A percentile compares a stretch with the other conserved stretches of the same genome.
Conservation (phyloP, 2,797 vertebrate species). For the Nyctalus aviator region DNA sequence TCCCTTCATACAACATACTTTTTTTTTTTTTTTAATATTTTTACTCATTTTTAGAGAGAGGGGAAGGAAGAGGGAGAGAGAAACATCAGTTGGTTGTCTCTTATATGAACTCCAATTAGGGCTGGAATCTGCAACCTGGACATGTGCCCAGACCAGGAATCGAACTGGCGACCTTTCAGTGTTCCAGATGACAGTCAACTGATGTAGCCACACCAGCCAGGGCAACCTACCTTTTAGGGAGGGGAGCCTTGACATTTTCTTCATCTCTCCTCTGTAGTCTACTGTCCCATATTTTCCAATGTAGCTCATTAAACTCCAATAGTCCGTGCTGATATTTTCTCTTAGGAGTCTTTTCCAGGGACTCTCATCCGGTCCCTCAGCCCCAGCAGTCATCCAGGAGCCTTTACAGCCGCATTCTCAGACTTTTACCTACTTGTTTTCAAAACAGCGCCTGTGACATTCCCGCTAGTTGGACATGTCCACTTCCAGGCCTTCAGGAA, state of each 20-base stretch:
- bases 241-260: background rate
- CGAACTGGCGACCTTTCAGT: too few relatives aligned
- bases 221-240: background rate
- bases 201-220: too few relatives aligned
- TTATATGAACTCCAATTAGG: too few relatives aligned
- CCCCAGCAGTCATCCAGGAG: background rate
- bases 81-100: too few relatives aligned
- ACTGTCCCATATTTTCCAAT: constrained; percentile 1
- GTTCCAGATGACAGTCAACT: too few relatives aligned
- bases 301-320: background rate
- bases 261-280: background rate
- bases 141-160: too few relatives aligned
- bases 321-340: background rate
- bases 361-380: background rate
- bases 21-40: background rate
- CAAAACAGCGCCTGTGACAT: background rate
- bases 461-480: background rate
- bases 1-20: background rate
- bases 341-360: constrained; percentile 35
- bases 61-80: too few relatives aligned
- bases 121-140: too few relatives aligned
- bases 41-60: too few relatives aligned
- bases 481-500: constrained; percentile 13
- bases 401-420: constrained; percentile 40
- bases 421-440: constrained; percentile 35